Evolutionary conservation across 1,140 invertebrate genomes (phyloP).

Genomic region (Calosoma granatense): DNA sequence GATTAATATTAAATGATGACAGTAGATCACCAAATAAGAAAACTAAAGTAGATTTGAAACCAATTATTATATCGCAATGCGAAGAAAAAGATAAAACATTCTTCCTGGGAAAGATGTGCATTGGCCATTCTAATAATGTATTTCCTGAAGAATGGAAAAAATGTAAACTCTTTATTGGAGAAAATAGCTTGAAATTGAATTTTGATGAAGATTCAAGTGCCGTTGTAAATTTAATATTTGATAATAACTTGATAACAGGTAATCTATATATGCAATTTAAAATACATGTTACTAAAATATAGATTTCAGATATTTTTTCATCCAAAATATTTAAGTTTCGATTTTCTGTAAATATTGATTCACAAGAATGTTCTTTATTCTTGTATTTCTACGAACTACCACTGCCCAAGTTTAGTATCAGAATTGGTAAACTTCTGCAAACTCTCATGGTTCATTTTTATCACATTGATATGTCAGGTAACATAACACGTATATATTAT

Average conservation of each 20-base stretch:
- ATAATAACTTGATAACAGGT: slow-evolving; percentile 18
- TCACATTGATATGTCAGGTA: slow-evolving; percentile 13
- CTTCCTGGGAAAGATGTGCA: background rate
- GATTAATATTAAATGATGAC: too few species aligned
- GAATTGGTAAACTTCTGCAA: slow-evolving; percentile 21
- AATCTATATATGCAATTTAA: background rate
- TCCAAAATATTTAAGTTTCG: slow-evolving; percentile 15
- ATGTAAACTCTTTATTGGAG: slow-evolving; percentile 15
- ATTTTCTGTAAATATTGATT: slow-evolving; percentile 10
- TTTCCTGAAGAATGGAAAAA: slow-evolving; percentile 16
- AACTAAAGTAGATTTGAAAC: too few species aligned
- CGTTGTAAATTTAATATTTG: slow-evolving; percentile 14
- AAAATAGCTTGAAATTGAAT: slow-evolving; percentile 13
- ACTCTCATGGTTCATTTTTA: slow-evolving; percentile 19
- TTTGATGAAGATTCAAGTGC: slow-evolving; percentile 16
- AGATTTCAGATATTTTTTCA: slow-evolving; percentile 15
- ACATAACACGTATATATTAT: slow-evolving; percentile 10
- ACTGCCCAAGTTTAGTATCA: slow-evolving; percentile 20
- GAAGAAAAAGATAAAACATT: background rate
- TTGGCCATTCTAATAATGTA: slow-evolving; percentile 18
- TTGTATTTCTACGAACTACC: slow-evolving; percentile 21
- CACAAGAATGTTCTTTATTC: slow-evolving; percentile 12
- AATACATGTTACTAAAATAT: background rate
- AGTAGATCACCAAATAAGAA: too few species aligned
- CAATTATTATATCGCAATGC: too few species aligned